Conservation (phyloP, 2,113 vertebrate species). For the Mustela lutreola region DNA sequence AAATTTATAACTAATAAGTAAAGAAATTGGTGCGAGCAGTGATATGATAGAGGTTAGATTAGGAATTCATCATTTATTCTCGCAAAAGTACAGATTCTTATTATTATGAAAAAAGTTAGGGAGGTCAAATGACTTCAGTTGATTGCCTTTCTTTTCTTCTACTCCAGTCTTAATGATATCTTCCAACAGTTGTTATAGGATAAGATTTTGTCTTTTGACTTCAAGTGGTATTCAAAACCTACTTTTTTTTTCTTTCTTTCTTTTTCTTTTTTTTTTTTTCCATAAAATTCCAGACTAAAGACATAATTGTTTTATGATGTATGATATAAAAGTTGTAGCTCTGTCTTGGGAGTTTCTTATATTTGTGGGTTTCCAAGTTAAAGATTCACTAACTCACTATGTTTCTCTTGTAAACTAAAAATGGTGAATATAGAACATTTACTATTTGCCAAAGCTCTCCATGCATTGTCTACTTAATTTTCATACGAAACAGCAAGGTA, state of each 20-base stretch:
- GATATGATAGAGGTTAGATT: neutral
- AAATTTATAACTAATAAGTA: neutral
- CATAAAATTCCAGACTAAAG: slow-evolving; percentile 21
- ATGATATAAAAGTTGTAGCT: neutral
- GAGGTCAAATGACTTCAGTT: neutral
- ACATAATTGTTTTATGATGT: neutral
- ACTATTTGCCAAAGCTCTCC: neutral
- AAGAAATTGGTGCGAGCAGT: neutral
- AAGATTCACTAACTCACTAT: neutral
- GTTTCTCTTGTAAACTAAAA: slow-evolving; percentile 2
- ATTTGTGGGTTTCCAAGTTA: neutral
- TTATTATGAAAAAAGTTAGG: slow-evolving; percentile 15
- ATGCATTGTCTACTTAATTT: neutral
- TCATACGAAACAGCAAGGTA: neutral
- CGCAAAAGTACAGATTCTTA: neutral
- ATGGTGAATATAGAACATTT: neutral
- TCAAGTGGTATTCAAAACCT: neutral
- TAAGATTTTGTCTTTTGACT: slow-evolving; percentile 28
- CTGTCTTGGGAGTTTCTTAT: neutral
- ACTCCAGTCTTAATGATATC: neutral
- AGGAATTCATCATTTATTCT: neutral
- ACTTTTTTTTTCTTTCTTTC: neutral
- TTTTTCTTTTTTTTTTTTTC: neutral
- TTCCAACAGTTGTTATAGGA: neutral
- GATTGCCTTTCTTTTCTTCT: neutral